Conservation (phyloP, 2,113 vertebrate genomes). For the Dasyurus viverrinus region DNA sequence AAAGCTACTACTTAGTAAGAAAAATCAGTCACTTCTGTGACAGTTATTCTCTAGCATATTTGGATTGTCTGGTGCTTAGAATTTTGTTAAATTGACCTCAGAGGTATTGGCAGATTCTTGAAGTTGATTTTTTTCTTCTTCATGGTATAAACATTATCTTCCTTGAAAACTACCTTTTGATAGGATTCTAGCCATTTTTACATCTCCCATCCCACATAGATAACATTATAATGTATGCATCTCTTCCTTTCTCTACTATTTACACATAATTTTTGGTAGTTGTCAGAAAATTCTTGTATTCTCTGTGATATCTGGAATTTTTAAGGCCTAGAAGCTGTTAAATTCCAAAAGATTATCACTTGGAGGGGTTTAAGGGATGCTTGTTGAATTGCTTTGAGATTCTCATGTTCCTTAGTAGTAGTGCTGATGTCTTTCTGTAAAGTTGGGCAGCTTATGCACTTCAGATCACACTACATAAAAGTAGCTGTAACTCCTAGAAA, state of each 20-base stretch:
- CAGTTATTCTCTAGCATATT: neutral
- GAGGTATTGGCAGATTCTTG: neutral
- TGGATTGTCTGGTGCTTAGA: neutral
- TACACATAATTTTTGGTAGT: neutral
- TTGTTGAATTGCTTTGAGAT: neutral
- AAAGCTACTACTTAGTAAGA: neutral
- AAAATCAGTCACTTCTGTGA: neutral
- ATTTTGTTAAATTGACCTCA: neutral
- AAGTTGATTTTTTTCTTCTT: neutral
- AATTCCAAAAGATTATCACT: neutral
- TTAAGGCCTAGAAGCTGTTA: neutral
- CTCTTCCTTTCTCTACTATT: neutral
- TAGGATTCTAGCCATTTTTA: neutral
- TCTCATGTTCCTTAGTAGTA: neutral
- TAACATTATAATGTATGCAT: neutral
- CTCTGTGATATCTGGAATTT: neutral
- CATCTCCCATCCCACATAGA: neutral
- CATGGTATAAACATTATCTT: neutral
- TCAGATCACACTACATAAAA: neutral
- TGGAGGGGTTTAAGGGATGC: neutral
- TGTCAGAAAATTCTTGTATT: neutral
- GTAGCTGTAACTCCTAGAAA: neutral
- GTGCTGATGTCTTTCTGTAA: neutral
- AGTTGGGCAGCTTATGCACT: neutral
- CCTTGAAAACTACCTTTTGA: neutral